These are phyloP conservation scores for Panurus biarmicus DNA, from an alignment of 2,113 vertebrate genomes.

Conservation along the genomic window DNA sequence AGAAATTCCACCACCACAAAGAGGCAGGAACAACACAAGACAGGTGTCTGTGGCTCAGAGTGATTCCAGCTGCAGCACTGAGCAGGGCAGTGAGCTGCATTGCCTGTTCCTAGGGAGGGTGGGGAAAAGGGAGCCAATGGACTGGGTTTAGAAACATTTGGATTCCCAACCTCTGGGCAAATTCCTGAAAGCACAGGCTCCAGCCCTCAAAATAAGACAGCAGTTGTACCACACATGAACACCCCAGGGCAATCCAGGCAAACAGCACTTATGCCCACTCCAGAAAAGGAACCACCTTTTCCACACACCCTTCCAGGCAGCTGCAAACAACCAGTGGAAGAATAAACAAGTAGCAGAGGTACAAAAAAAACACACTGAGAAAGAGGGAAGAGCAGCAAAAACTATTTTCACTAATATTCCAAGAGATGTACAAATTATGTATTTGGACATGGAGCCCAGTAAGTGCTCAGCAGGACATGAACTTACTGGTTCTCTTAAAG, in stretches of 20 bases:
- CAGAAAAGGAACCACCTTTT: not conserved
- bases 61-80: not conserved
- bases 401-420: not conserved
- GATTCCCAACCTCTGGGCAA: not conserved
- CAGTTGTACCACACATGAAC: not conserved
- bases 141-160: not conserved
- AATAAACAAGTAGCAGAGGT: not conserved
- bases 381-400: not conserved
- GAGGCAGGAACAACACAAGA: not conserved
- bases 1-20: not conserved
- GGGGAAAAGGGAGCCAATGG: not conserved
- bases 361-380: not conserved
- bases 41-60: not conserved
- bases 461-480: not conserved
- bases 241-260: not conserved
- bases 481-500: constrained; percentile 90
- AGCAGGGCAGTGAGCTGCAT: not conserved
- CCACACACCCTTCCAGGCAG: not conserved
- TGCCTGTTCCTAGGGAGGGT: not conserved
- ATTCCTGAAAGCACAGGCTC: not conserved
- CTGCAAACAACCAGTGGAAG: not conserved
- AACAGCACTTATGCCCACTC: not conserved
- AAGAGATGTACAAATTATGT: not conserved
- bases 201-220: not conserved
- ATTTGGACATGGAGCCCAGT: not conserved